These are phyloP conservation scores for Ptychadena robeensis DNA, from an alignment of 2,797 vertebrate genomes.

Conservation along the genomic window DNA sequence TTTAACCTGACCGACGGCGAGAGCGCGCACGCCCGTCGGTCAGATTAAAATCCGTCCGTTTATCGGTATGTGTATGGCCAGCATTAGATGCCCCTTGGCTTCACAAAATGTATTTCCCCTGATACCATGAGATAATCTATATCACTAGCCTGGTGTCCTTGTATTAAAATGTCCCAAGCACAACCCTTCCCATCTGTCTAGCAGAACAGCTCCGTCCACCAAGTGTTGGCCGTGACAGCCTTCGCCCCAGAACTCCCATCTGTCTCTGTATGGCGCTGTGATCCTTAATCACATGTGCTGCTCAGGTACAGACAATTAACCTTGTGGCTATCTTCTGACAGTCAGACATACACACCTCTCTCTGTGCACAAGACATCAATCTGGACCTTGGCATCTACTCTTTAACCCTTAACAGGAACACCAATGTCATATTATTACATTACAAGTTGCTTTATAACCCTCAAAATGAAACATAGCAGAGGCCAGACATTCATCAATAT, in stretches of 20 bases:
- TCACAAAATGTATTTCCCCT: not conserved
- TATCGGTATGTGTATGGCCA: no score
- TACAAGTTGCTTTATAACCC: not conserved
- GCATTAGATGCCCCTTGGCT: no score
- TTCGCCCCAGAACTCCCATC: slow-evolving; percentile 25
- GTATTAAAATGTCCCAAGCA: slow-evolving; percentile 10
- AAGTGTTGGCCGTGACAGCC: slow-evolving; percentile 15
- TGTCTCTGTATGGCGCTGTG: slow-evolving; percentile 19
- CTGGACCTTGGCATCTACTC: not conserved
- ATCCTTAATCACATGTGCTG: slow-evolving; percentile 52
- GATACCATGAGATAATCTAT: slow-evolving; percentile 13
- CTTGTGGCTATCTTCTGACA: slow-evolving; percentile 43
- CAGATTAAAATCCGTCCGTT: no score
- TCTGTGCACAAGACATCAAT: not conserved
- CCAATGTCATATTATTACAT: not conserved
- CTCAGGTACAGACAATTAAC: slow-evolving; percentile 50
- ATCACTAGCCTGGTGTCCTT: slow-evolving; percentile 33
- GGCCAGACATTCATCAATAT: no score
- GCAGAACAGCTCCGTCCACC: slow-evolving; percentile 15
- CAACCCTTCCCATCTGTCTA: slow-evolving; percentile 46
- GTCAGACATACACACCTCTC: not conserved
- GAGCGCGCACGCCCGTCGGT: no score
- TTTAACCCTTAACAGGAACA: slow-evolving; percentile 6
- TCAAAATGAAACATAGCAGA: no score
- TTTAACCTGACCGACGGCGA: no score